phyloP scores from a whole-genome alignment of 2,113 vertebrate genomes.

The Stigmatopora argus region DNA sequence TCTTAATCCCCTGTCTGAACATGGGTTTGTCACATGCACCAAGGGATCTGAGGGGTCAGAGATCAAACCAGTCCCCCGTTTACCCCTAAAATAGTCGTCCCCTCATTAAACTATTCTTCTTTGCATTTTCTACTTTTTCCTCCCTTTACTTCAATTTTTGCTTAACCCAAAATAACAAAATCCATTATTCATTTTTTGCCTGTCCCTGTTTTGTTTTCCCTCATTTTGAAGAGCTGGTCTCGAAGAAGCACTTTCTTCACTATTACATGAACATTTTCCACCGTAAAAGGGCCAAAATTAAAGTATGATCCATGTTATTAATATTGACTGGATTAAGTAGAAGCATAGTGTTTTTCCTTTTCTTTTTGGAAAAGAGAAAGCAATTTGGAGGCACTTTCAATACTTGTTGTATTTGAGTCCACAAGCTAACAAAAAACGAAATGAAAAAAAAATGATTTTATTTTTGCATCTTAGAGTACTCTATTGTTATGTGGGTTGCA shows the following conservation, averaged over 20 bases:
- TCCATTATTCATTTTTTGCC: background rate
- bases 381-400: constrained; percentile 42
- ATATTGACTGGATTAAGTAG: constrained; percentile 50
- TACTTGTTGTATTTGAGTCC: constrained; percentile 12
- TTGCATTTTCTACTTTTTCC: constrained; percentile 4
- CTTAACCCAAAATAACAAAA: background rate
- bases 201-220: constrained; percentile 24
- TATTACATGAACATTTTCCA: constrained; percentile 32
- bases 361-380: too few species aligned
- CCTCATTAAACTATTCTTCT: constrained; percentile 48
- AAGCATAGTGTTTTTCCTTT: constrained; percentile 49
- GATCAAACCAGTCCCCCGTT: constrained; percentile 47
- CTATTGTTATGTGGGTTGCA: background rate
- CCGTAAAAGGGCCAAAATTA: constrained; percentile 58
- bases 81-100: constrained; percentile 41
- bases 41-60: constrained; percentile 54
- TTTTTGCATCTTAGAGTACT: constrained; percentile 4
- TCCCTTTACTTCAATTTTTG: background rate
- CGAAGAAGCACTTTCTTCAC: constrained; percentile 44
- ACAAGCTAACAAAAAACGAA: constrained; percentile 1
- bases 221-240: constrained; percentile 36
- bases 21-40: constrained; percentile 46
- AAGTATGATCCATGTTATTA: constrained; percentile 61
- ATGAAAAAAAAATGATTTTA: constrained; percentile 11
- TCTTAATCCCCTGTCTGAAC: constrained; percentile 60